Percentiles rank a stretch among this genome's conserved stretches.
Conservation (phyloP, 2,888 invertebrate species). For the Biston betularia region DNA sequence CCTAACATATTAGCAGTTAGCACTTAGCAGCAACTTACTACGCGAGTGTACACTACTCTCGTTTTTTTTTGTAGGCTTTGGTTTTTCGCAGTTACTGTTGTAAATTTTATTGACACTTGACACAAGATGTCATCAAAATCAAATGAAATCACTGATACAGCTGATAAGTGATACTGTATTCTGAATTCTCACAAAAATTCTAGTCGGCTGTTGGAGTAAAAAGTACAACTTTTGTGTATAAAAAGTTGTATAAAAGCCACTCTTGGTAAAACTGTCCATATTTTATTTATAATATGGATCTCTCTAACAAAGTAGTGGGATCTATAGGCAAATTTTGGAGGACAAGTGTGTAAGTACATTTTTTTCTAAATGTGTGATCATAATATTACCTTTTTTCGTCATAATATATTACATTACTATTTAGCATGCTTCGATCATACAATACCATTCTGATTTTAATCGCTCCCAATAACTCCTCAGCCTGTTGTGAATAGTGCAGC, state of each 20-base stretch:
- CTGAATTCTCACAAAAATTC: too few relatives aligned
- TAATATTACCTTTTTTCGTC: background rate
- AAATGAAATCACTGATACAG: too few relatives aligned
- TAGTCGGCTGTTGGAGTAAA: too few relatives aligned
- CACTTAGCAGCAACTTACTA: too few relatives aligned
- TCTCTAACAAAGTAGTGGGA: slow-evolving; percentile 50
- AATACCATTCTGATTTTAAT: background rate
- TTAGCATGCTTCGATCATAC: background rate
- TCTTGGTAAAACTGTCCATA: background rate
- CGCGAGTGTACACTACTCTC: too few relatives aligned
- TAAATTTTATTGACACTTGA: too few relatives aligned
- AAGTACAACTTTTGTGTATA: too few relatives aligned
- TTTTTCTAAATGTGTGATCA: background rate
- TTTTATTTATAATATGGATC: slow-evolving; percentile 42
- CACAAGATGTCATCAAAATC: too few relatives aligned
- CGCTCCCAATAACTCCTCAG: background rate
- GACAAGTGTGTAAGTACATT: slow-evolving; percentile 67
- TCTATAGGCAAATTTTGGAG: slow-evolving; percentile 72
- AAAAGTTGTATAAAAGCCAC: background rate
- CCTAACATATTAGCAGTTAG: too few relatives aligned
- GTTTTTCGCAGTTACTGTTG: too few relatives aligned
- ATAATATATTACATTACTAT: slow-evolving; percentile 2
- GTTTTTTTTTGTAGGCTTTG: too few relatives aligned
- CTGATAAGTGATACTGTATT: too few relatives aligned
- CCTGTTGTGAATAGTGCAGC: background rate